Conservation (phyloP, 64 coral and sea anemone genomes). For the Stichodactyla mertensii region DNA sequence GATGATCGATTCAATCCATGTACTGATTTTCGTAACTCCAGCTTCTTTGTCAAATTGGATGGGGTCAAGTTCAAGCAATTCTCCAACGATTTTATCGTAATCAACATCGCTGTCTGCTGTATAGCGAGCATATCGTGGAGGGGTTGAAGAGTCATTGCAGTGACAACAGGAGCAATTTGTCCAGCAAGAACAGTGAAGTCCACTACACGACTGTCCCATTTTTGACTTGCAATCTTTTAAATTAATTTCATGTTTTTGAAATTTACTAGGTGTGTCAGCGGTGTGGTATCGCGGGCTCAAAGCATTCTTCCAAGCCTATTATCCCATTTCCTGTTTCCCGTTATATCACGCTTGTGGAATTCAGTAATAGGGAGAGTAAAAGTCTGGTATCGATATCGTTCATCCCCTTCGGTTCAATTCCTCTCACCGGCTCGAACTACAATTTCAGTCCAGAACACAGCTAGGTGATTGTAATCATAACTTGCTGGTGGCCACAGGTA, state of each 20-base stretch:
- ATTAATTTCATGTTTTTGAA: neutral
- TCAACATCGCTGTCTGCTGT: constrained; percentile 79
- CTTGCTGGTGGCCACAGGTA: too few relatives aligned
- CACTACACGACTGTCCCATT: constrained; percentile 80
- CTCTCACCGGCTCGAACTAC: too few relatives aligned
- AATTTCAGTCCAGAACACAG: too few relatives aligned
- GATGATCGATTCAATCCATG: constrained; percentile 70
- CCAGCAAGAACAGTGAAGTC: constrained; percentile 67
- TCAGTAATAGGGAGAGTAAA: neutral
- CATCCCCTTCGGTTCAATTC: too few relatives aligned
- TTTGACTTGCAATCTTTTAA: neutral
- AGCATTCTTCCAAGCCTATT: neutral
- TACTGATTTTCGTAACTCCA: constrained; percentile 74
- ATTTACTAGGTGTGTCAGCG: neutral
- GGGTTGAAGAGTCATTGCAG: constrained; percentile 30
- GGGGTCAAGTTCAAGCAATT: constrained; percentile 79
- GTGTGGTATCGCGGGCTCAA: neutral
- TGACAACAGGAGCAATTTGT: constrained; percentile 38
- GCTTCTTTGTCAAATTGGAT: constrained; percentile 71
- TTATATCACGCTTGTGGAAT: neutral
- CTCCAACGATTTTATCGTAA: constrained; percentile 71
- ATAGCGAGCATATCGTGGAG: constrained; percentile 76
- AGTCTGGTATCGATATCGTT: too few relatives aligned
- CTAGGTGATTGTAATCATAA: too few relatives aligned
- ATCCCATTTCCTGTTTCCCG: neutral